phyloP scores from a whole-genome alignment of 2,113 vertebrate species.

The Arizona elegans region DNA sequence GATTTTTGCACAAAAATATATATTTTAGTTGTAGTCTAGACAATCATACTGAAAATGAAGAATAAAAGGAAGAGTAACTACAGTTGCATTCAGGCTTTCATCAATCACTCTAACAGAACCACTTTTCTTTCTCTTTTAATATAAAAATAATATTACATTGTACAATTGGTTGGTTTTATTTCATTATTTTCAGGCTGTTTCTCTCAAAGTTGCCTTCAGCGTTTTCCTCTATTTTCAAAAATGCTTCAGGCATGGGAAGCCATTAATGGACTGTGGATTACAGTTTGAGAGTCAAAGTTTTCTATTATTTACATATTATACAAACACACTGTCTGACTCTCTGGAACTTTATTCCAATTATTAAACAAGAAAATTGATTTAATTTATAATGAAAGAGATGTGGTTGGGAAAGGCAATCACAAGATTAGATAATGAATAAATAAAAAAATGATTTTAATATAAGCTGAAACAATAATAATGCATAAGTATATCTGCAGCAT shows the following conservation, averaged over 20 bases:
- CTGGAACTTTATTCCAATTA: background rate
- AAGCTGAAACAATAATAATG: slow-evolving; percentile 8
- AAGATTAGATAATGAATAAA: background rate
- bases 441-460: background rate
- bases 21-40: background rate
- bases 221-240: background rate
- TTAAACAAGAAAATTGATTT: background rate
- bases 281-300: background rate
- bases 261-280: background rate
- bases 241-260: background rate
- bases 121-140: background rate
- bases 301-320: background rate
- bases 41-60: background rate
- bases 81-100: background rate
- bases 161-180: background rate
- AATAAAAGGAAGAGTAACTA: background rate
- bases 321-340: slow-evolving; percentile 1
- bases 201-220: background rate
- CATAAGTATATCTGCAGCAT: slow-evolving; percentile 6
- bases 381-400: background rate
- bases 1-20: background rate
- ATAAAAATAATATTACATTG: background rate
- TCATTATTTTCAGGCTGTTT: background rate
- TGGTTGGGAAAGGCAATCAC: background rate
- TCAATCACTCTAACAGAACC: background rate